phyloP scores from a whole-genome alignment of 2,113 vertebrate genomes.

The Caranx ignobilis region DNA sequence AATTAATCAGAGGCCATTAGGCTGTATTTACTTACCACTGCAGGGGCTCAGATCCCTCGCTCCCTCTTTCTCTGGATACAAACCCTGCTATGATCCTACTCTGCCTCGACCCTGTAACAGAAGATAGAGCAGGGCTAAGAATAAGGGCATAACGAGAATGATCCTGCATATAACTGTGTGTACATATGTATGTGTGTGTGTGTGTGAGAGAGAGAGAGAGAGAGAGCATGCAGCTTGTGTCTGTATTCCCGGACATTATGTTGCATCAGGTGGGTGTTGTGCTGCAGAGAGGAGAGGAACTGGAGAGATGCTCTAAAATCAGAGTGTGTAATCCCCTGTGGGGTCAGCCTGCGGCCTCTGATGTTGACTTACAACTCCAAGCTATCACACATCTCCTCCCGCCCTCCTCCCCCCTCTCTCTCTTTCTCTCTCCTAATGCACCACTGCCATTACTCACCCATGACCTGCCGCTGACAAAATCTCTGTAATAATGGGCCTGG shows the following conservation, averaged over 20 bases:
- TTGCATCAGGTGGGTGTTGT: constrained; percentile 63
- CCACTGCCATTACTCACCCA: constrained; percentile 79
- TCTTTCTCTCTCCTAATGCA: constrained; percentile 75
- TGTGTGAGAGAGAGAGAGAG: background rate
- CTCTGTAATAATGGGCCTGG: constrained; percentile 49
- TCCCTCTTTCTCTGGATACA: constrained; percentile 68
- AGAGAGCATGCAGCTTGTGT: constrained; percentile 32
- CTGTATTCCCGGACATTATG: constrained; percentile 52
- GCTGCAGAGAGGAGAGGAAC: constrained; percentile 53
- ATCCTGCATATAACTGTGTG: constrained; percentile 40
- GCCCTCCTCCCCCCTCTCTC: constrained; percentile 21
- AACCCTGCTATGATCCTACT: constrained; percentile 69
- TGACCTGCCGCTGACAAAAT: constrained; percentile 39
- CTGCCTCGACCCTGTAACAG: constrained; percentile 53
- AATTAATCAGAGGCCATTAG: constrained; percentile 99
- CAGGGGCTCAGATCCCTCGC: constrained; percentile 77
- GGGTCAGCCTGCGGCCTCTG: constrained; percentile 72
- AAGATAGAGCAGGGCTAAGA: constrained; percentile 54
- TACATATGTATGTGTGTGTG: background rate
- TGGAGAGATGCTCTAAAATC: constrained; percentile 82
- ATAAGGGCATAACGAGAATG: constrained; percentile 71
- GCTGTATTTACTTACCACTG: constrained; percentile 87
- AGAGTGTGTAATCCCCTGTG: constrained; percentile 76
- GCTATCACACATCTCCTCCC: constrained; percentile 62
- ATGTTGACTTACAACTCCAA: constrained; percentile 81